These are phyloP conservation scores for Arizona elegans DNA, from an alignment of 2,113 vertebrate genomes.

Conservation along the genomic window DNA sequence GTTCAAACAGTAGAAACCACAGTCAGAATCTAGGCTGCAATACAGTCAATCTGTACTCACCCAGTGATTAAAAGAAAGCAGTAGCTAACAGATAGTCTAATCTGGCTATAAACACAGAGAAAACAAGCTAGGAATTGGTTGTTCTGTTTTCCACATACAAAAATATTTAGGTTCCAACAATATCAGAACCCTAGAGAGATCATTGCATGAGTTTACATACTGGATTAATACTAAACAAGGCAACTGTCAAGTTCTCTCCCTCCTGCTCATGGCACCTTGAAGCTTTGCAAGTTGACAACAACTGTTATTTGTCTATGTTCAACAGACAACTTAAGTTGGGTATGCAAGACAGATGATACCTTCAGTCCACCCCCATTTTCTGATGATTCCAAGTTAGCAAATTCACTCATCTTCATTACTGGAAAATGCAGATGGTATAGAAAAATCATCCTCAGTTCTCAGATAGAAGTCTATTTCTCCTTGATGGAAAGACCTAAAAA, in stretches of 20 bases:
- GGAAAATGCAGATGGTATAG: neutral
- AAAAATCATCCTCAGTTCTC: neutral
- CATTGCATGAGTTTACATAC: neutral
- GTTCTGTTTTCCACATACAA: neutral
- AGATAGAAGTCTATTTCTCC: neutral
- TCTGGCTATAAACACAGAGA: neutral
- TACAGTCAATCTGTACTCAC: neutral
- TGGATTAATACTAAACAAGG: neutral
- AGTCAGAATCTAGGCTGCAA: neutral
- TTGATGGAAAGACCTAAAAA: neutral
- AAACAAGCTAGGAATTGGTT: neutral
- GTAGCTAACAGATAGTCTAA: neutral
- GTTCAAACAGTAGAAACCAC: neutral
- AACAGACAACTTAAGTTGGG: neutral
- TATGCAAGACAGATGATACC: neutral
- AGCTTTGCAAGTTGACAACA: too few species aligned
- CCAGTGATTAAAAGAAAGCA: neutral
- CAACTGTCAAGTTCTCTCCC: neutral
- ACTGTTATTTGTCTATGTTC: neutral
- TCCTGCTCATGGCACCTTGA: too few species aligned
- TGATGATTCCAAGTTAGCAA: neutral
- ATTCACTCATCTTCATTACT: neutral
- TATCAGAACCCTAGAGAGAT: neutral
- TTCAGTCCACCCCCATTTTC: too few species aligned
- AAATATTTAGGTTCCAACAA: neutral